Conservation (phyloP, 2,113 vertebrate genomes). For the Shinisaurus crocodilurus region DNA sequence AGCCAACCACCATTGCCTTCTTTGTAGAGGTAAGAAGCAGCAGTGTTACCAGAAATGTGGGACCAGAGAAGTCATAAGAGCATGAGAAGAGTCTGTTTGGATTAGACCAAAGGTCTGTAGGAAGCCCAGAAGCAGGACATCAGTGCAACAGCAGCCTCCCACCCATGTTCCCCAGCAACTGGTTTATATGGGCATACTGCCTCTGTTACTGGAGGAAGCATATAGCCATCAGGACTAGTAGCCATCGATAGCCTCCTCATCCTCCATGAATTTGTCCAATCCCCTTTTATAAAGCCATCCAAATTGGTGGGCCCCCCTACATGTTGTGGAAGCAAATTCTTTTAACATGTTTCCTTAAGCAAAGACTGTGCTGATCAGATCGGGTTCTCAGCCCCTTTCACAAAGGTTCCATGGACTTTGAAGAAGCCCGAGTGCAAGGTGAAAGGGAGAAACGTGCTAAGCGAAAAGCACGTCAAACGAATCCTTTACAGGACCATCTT, state of each 20-base stretch:
- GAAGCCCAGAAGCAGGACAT: neutral
- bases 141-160: neutral
- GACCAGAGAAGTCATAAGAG: neutral
- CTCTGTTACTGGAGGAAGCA: neutral
- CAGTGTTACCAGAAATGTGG: neutral
- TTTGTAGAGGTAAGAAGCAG: conserved; percentile 22
- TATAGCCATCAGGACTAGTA: neutral
- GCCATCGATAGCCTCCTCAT: neutral
- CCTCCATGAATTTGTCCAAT: too few species aligned
- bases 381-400: too few species aligned
- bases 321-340: too few species aligned
- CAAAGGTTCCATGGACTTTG: too few species aligned
- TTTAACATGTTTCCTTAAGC: too few species aligned
- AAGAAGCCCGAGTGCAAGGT: too few species aligned
- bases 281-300: neutral
- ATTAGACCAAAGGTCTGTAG: neutral
- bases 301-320: neutral
- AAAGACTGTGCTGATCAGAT: too few species aligned
- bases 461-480: too few species aligned
- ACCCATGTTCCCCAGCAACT: neutral
- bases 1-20: neutral
- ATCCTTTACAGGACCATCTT: too few species aligned
- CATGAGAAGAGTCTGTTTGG: neutral
- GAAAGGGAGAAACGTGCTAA: too few species aligned
- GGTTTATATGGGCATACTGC: neutral